Conservation (phyloP, 2,113 vertebrate species). For the Charadrius vociferus region DNA sequence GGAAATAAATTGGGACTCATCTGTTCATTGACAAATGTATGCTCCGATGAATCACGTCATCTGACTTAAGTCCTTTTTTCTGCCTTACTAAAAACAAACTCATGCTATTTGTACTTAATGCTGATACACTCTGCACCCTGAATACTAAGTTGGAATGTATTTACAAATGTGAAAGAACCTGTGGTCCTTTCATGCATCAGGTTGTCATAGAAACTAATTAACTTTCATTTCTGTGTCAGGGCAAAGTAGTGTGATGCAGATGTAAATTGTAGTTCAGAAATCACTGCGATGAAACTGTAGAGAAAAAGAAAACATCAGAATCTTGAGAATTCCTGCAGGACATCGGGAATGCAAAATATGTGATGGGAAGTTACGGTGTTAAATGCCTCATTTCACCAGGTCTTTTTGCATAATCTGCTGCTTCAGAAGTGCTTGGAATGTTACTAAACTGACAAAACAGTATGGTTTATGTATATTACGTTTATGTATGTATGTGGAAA, state of each 20-base stretch:
- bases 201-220: constrained; percentile 83
- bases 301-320: constrained; percentile 45
- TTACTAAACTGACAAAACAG: constrained; percentile 20
- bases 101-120: constrained; percentile 68
- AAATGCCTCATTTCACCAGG: constrained; percentile 46
- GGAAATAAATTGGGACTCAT: constrained; percentile 46
- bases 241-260: constrained; percentile 67
- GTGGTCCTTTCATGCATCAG: constrained; percentile 75
- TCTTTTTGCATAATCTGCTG: constrained; percentile 39
- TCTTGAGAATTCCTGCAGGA: constrained; percentile 65
- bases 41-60: constrained; percentile 57
- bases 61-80: constrained; percentile 63
- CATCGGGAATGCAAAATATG: neutral
- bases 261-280: constrained; percentile 75
- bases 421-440: constrained; percentile 34
- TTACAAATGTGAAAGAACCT: constrained; percentile 75
- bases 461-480: neutral
- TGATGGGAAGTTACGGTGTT: constrained; percentile 22
- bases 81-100: constrained; percentile 71
- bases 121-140: constrained; percentile 59
- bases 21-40: constrained; percentile 49
- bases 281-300: constrained; percentile 56
- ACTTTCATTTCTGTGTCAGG: constrained; percentile 79
- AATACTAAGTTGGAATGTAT: constrained; percentile 75
- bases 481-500: neutral